Base-by-base conservation (phyloP, 1,140 invertebrate genomes). In the Radopholus similis region DNA sequence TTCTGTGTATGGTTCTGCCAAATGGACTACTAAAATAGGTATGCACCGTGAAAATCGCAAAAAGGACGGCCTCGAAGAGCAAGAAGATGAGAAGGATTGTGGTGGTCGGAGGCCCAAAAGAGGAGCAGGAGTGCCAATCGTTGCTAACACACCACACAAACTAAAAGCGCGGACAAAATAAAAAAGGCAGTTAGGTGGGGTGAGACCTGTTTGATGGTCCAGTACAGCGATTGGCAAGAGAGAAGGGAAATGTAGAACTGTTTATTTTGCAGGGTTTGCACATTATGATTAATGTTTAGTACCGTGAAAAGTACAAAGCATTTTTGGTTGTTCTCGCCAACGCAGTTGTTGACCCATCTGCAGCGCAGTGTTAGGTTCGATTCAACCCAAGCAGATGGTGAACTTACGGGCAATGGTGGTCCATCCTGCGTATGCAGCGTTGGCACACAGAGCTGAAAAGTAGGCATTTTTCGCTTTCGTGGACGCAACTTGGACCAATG, bases 241-340 rank as follows among this genome's bases (percentile, higher is more conserved):
- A 97, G 91, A 51, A 90, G 87, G 54, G 94, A 95, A 77, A 99
- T 97, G 83, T 98, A 99, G 82, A 98, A 90, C 93, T 98, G n/a
- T n/a, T n/a, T n/a, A n/a, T n/a, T 86, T 63, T 82, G 90, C 87
- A 82, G 70, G 26, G 23, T 15, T 1, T n/a, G n/a, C 18, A 37
- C 42, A 28, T 32, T n/a, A 13, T 74, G 13, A 23, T 15, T 11
- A 69, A 69, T 63, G 37, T 59, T 15, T 47, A 60, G 89, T 86
- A 97, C 94, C 58, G 95, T 97, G 85, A 98, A 98, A 54, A 97
- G 86, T 71, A 98, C 93, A 87, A 99, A 98, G 85, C 91, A 97
- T 85, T 97, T 97, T 86, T 98, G 96, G 87, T 99, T 99, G 81
- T 92, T 93, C 86, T 97, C 94, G 5, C 95, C 96, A 4, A 99